These are phyloP conservation scores for Drosophila birchii DNA, from an alignment of 2,888 invertebrate genomes.

Conservation along the genomic window DNA sequence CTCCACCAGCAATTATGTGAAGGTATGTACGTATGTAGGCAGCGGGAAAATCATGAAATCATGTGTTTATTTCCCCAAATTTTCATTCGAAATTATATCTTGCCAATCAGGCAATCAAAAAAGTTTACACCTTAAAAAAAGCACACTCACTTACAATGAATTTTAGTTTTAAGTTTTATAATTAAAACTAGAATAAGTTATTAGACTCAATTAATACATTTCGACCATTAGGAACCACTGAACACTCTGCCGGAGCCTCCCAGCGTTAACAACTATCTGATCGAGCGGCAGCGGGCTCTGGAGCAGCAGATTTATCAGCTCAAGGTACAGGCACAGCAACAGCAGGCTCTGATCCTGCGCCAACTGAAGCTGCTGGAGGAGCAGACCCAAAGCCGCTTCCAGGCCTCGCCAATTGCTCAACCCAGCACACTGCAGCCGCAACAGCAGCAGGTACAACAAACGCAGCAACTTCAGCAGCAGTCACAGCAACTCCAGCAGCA, in stretches of 20 bases:
- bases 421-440: constrained; percentile 66
- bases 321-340: constrained; percentile 89
- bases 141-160: no score
- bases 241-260: constrained; percentile 48
- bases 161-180: neutral
- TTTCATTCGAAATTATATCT: constrained; percentile 2
- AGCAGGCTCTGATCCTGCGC: constrained; percentile 89
- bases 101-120: neutral
- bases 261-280: constrained; percentile 76
- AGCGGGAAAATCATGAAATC: neutral
- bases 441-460: constrained; percentile 52
- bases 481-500: constrained; percentile 70
- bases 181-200: neutral
- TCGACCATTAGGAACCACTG: constrained; percentile 54
- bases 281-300: constrained; percentile 87
- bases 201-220: neutral
- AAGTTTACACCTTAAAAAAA: neutral
- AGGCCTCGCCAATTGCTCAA: constrained; percentile 56
- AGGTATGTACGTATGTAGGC: constrained; percentile 54
- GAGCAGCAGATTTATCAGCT: constrained; percentile 89
- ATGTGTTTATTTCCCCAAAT: constrained; percentile 8
- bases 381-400: constrained; percentile 82
- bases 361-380: constrained; percentile 88
- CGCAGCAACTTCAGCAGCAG: constrained; percentile 54
- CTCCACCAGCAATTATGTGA: constrained; percentile 59